phyloP scores from a whole-genome alignment of 2,797 vertebrate species.

The Tapera naevia region DNA sequence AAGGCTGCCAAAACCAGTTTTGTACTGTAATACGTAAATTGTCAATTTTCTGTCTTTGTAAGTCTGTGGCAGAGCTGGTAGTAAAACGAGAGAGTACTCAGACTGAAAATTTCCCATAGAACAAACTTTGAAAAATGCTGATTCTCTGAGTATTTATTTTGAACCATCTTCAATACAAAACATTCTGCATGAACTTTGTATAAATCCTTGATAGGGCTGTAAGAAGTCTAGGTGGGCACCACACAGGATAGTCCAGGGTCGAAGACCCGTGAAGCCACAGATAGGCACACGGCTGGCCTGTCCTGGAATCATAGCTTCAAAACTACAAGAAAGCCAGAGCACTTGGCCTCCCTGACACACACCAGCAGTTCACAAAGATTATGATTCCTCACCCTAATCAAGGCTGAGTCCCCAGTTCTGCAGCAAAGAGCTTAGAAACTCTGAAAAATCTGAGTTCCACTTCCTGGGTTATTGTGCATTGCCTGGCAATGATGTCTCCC shows the following conservation, averaged over 20 bases:
- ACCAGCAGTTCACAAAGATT: background rate
- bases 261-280: background rate
- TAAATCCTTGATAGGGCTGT: background rate
- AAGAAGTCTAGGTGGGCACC: background rate
- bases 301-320: background rate
- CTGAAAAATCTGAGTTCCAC: background rate
- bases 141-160: background rate
- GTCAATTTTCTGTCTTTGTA: background rate
- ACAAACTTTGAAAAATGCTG: background rate
- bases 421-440: background rate
- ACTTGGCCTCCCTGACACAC: rapidly evolving
- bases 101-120: background rate
- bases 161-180: background rate
- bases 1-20: background rate
- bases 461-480: background rate
- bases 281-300: background rate
- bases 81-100: background rate
- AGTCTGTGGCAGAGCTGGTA: background rate
- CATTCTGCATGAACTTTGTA: background rate
- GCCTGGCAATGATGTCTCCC: background rate
- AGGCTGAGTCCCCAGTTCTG: background rate
- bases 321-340: background rate
- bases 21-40: background rate
- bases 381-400: background rate
- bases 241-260: background rate